Conservation (phyloP, 2,113 vertebrate genomes). For the Kryptolebias marmoratus region DNA sequence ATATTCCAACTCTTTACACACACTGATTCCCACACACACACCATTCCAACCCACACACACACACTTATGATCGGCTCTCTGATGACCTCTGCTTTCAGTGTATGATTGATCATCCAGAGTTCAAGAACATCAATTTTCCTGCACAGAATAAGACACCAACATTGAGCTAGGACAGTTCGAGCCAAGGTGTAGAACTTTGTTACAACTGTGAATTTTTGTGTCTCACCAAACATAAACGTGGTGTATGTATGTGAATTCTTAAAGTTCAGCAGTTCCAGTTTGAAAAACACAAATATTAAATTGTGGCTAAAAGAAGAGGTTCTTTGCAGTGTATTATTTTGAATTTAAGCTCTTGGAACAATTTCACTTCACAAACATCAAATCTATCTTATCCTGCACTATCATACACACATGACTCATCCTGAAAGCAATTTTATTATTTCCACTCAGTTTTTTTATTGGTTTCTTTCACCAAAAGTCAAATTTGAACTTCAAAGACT, state of each 20-base stretch:
- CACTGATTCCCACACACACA: conserved; percentile 32
- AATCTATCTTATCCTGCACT: conserved; percentile 24
- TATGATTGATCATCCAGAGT: conserved; percentile 67
- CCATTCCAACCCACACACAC: conserved; percentile 18
- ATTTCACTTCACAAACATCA: conserved; percentile 21
- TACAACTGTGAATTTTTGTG: neutral
- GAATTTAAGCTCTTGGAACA: conserved; percentile 5
- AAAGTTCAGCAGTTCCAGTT: neutral
- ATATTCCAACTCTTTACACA: conserved; percentile 11
- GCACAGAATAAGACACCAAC: conserved; percentile 51
- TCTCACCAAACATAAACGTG: neutral
- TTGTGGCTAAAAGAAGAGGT: neutral
- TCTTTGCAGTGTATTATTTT: neutral
- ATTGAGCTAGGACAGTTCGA: conserved; percentile 45
- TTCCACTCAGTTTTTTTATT: conserved; percentile 18
- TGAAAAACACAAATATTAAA: neutral
- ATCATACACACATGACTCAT: conserved; percentile 36
- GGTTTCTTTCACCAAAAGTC: conserved; percentile 14
- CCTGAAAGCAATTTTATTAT: conserved; percentile 38
- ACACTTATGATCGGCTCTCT: conserved; percentile 61
- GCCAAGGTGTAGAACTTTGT: conserved; percentile 38
- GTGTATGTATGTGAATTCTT: neutral
- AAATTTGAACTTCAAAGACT: conserved; percentile 23
- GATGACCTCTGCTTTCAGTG: conserved; percentile 70
- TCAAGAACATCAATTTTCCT: conserved; percentile 69